Percentiles rank a stretch among this genome's conserved stretches.
Evolutionary conservation across 2,113 vertebrate genomes (phyloP).

Genomic region (Buteo buteo): DNA sequence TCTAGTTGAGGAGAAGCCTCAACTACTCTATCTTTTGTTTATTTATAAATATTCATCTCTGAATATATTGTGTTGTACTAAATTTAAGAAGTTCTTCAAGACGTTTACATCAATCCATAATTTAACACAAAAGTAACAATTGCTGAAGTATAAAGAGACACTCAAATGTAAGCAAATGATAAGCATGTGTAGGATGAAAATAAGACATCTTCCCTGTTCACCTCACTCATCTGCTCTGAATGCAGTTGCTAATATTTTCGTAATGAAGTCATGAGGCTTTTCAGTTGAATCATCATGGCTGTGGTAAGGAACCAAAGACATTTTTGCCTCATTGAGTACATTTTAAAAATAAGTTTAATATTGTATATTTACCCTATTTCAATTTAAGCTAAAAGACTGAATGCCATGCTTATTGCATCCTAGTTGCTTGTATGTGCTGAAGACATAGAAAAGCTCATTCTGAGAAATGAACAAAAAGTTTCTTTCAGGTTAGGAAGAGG

Average conservation of each 20-base stretch:
- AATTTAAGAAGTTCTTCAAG: not conserved
- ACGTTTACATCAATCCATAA: not conserved
- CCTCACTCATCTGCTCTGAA: not conserved
- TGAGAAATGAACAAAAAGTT: not conserved
- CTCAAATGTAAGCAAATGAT: not conserved
- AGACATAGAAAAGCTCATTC: not conserved
- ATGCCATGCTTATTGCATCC: not conserved
- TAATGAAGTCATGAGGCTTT: not conserved
- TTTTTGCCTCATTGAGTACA: not conserved
- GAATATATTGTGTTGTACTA: not conserved
- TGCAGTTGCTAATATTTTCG: not conserved
- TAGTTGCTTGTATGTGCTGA: not conserved
- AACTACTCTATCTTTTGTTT: not conserved
- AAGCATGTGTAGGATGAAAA: not conserved
- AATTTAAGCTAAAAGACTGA: slow-evolving; percentile 26
- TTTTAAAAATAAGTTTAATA: not conserved
- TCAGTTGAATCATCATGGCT: not conserved
- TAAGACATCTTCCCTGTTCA: not conserved
- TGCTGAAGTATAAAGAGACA: not conserved
- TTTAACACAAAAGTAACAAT: not conserved
- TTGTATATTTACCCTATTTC: not conserved
- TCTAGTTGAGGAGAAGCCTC: slow-evolving; percentile 32
- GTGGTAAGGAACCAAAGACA: not conserved
- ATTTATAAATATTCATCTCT: not conserved
- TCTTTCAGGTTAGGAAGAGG: not conserved